These are phyloP conservation scores for Enoplolaimus lenunculus DNA, from an alignment of 2,888 invertebrate genomes.

Conservation along the genomic window DNA sequence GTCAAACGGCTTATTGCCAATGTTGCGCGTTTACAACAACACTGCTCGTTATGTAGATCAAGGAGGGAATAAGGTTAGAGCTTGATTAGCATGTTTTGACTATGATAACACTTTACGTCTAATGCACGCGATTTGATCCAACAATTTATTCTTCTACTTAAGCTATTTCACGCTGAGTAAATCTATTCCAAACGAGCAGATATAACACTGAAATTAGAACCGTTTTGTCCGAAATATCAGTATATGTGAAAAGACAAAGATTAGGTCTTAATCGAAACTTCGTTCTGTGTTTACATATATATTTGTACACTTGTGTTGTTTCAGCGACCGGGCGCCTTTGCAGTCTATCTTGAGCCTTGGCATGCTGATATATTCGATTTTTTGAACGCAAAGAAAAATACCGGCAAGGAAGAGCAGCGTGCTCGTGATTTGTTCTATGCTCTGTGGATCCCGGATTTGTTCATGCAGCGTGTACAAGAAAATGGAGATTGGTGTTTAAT, in stretches of 20 bases:
- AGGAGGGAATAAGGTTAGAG: slow-evolving; percentile 83
- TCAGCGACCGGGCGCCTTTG: slow-evolving; percentile 82
- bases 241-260: too few relatives aligned
- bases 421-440: slow-evolving; percentile 92
- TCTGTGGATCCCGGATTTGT: slow-evolving; percentile 93
- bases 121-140: too few relatives aligned
- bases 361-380: slow-evolving; percentile 93
- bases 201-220: too few relatives aligned
- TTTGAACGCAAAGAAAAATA: slow-evolving; percentile 82
- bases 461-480: slow-evolving; percentile 73
- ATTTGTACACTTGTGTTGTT: too few relatives aligned
- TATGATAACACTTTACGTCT: background rate
- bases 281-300: too few relatives aligned
- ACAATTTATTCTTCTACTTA: too few relatives aligned
- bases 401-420: slow-evolving; percentile 77
- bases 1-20: slow-evolving; percentile 88
- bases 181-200: slow-evolving; percentile 12
- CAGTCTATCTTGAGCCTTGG: slow-evolving; percentile 96
- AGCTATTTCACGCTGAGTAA: slow-evolving; percentile 10
- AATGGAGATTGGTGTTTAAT: slow-evolving; percentile 80
- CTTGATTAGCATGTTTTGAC: too few relatives aligned
- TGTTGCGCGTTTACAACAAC: slow-evolving; percentile 85
- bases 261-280: too few relatives aligned
- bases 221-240: too few relatives aligned
- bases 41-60: slow-evolving; percentile 93